A percentile compares a stretch with the other conserved stretches of the same genome.
Evolutionary conservation across 2,797 vertebrate species (phyloP).

Genomic region (Echeneis naucrates): DNA sequence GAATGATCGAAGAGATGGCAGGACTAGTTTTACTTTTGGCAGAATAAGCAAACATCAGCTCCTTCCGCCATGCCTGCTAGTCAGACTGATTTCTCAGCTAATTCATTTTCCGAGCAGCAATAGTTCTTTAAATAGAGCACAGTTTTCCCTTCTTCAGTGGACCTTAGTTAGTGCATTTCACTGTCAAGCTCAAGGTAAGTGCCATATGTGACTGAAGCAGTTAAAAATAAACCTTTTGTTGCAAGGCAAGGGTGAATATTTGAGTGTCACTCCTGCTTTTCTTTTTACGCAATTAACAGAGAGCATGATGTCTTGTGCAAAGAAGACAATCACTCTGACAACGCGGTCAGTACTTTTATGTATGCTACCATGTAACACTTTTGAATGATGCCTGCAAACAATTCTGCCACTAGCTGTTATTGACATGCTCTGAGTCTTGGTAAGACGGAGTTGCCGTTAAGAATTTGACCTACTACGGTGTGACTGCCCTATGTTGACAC

Average conservation of each 20-base stretch:
- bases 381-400: slow-evolving; percentile 13
- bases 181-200: slow-evolving; percentile 17
- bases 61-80: slow-evolving; percentile 16
- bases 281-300: slow-evolving; percentile 1
- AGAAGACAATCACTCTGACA: background rate
- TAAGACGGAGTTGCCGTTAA: slow-evolving; percentile 16
- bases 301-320: slow-evolving; percentile 4
- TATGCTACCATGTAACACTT: background rate
- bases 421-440: background rate
- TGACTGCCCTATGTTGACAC: slow-evolving; percentile 33
- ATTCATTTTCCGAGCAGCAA: slow-evolving; percentile 32
- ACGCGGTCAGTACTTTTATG: background rate
- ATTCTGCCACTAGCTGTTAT: slow-evolving; percentile 24
- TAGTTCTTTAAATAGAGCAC: slow-evolving; percentile 30
- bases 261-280: slow-evolving; percentile 22
- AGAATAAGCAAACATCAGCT: slow-evolving; percentile 45
- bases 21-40: slow-evolving; percentile 42
- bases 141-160: slow-evolving; percentile 13
- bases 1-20: slow-evolving; percentile 25
- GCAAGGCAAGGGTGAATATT: slow-evolving; percentile 22
- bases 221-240: slow-evolving; percentile 51
- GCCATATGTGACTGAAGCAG: slow-evolving; percentile 4
- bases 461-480: slow-evolving; percentile 37
- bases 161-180: slow-evolving; percentile 29
- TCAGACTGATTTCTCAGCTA: slow-evolving; percentile 42